Base-by-base conservation (phyloP, 1,140 invertebrate genomes). In the Ips nitidus region DNA sequence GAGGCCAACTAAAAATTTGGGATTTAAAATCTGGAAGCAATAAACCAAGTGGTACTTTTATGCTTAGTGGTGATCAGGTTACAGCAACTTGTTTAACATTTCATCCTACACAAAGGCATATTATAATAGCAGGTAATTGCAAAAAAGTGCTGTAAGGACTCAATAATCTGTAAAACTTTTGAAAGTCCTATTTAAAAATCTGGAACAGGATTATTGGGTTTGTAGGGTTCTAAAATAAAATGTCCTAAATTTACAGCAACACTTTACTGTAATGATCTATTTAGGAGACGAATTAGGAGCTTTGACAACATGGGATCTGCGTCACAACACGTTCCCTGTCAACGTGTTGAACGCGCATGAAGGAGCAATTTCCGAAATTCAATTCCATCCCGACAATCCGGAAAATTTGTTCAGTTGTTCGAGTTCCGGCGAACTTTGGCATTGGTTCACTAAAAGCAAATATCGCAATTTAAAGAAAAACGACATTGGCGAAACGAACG, bases 1-100 rank as follows among this genome's bases (percentile, higher is more conserved):
- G 91, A 76, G 94, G 94, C 0, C 90, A 94, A 67, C 88, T 97
- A 83, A 94, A 94, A 80, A 86, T 94, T 41, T 94, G 92, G 88
- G 94, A 97, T 82, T 81, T 94, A 1, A 82, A 92, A 71, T 83
- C 83, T 52, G 74, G 84, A 70, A 77, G 81, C 37, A 83, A 89
- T 73, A 84, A 84, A 64, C 86, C 88, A 2, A 80, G 83, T 2
- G 83, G 83, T 43, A 86, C 85, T 7, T 90, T 92, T 68, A 85
- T 89, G 77, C 80, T 90, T 5, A 86, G 87, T 7, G 84, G 84
- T 2, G 88, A 89, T 67, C 88, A 90, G 78, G 77, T 88, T 39
- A 88, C 88, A 67, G 87, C 92, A 2, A 90, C 87, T 1, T 89
- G 90, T 78, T 82, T 95, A 39, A 83, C 88, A 1, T 87, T 89